These are phyloP conservation scores for Dryadula phaetusa DNA, from an alignment of 2,888 invertebrate species.

Conservation along the genomic window DNA sequence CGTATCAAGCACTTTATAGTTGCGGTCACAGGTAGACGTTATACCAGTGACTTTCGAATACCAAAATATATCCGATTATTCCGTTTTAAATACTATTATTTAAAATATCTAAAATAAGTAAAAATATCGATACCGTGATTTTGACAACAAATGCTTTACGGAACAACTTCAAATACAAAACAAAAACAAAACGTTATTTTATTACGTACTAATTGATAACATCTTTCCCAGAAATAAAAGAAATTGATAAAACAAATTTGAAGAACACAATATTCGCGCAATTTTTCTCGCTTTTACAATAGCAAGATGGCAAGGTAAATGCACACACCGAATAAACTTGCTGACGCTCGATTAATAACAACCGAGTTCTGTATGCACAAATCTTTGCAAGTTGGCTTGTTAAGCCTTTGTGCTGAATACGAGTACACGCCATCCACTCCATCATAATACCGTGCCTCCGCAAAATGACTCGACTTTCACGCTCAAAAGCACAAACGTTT, in stretches of 20 bases:
- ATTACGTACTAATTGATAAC: too few relatives aligned
- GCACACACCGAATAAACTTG: slow-evolving; percentile 55
- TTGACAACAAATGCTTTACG: too few relatives aligned
- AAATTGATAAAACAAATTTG: background rate
- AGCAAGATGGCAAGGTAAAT: slow-evolving; percentile 56
- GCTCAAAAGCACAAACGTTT: slow-evolving; percentile 33
- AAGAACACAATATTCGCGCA: background rate
- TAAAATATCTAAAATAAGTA: too few relatives aligned
- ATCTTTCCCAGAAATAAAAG: background rate
- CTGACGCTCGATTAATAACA: slow-evolving; percentile 69
- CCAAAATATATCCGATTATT: too few relatives aligned
- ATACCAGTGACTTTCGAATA: too few relatives aligned
- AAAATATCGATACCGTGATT: too few relatives aligned
- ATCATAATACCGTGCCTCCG: slow-evolving; percentile 42
- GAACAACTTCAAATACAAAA: too few relatives aligned
- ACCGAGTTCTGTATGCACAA: slow-evolving; percentile 59
- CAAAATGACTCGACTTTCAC: slow-evolving; percentile 37
- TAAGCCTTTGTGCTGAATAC: slow-evolving; percentile 63
- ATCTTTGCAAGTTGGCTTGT: slow-evolving; percentile 69
- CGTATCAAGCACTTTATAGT: too few relatives aligned
- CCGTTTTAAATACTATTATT: too few relatives aligned
- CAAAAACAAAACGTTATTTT: too few relatives aligned
- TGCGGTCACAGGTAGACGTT: too few relatives aligned
- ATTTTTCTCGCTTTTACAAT: slow-evolving; percentile 31
- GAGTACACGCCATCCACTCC: slow-evolving; percentile 50